Evolutionary conservation across 2,888 invertebrate genomes (phyloP).

Genomic region (Crocallis elinguaria): DNA sequence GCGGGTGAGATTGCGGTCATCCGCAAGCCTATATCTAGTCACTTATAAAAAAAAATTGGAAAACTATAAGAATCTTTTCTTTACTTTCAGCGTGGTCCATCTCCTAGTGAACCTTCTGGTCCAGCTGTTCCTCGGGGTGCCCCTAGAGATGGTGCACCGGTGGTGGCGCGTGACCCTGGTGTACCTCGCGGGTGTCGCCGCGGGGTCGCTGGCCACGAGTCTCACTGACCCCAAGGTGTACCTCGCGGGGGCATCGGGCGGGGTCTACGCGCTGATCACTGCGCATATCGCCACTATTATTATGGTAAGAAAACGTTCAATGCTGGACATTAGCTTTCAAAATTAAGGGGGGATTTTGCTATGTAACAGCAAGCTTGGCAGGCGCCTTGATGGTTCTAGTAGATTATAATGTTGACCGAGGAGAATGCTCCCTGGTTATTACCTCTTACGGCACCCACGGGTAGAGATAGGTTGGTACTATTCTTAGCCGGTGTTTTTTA

Average conservation of each 20-base stretch:
- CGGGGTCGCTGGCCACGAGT: constrained; percentile 93
- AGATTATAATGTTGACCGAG: no score
- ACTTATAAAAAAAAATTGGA: no score
- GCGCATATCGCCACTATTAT: constrained; percentile 97
- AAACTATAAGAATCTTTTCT: no score
- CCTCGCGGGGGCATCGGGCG: constrained; percentile 97
- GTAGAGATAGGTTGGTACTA: no score
- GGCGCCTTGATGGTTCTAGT: no score
- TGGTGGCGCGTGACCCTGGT: constrained; percentile 96
- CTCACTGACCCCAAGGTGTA: constrained; percentile 91
- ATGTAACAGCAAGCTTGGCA: not conserved
- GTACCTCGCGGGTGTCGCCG: constrained; percentile 93
- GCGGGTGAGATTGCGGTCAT: no score
- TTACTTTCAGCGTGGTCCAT: constrained; percentile 89
- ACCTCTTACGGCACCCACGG: no score
- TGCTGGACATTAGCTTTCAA: no score
- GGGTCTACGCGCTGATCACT: constrained; percentile 96
- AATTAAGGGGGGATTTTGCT: no score
- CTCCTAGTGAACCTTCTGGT: constrained; percentile 95
- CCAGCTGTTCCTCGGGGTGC: constrained; percentile 96
- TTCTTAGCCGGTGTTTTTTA: no score
- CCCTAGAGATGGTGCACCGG: constrained; percentile 97
- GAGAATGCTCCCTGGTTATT: no score
- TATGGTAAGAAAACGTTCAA: constrained; percentile 91
- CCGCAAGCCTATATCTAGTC: no score